phyloP scores from a whole-genome alignment of 2,888 invertebrate genomes.

The Cetonia aurata region DNA sequence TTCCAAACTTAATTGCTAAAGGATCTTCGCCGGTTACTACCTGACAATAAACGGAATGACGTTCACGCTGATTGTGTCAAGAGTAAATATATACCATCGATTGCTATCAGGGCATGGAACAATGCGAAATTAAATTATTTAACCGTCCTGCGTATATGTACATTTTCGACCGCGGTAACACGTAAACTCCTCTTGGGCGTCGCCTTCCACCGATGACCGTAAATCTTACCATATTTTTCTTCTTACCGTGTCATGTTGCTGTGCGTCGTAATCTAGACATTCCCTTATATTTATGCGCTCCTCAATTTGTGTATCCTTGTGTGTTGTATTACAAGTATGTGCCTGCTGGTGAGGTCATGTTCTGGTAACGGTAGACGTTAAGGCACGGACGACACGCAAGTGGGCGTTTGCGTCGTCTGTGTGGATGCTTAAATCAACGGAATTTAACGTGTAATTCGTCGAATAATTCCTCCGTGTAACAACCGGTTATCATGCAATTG shows the following conservation, averaged over 20 bases:
- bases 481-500: constrained; percentile 31
- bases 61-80: constrained; percentile 2
- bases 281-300: constrained; percentile 13
- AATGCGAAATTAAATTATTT: constrained; percentile 38
- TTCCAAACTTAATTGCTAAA: constrained; percentile 19
- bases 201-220: constrained; percentile 12
- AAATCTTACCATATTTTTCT: constrained; percentile 35
- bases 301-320: constrained; percentile 11
- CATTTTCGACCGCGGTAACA: constrained; percentile 25
- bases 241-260: constrained; percentile 16
- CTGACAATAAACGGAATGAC: constrained; percentile 7
- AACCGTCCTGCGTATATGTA: constrained; percentile 24
- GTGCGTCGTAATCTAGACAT: constrained; percentile 28
- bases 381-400: constrained; percentile 32
- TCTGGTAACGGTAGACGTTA: constrained; percentile 7
- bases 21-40: constrained; percentile 17
- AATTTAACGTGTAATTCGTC: constrained; percentile 32
- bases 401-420: constrained; percentile 14
- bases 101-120: constrained; percentile 23
- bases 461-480: constrained; percentile 28
- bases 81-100: constrained; percentile 28
- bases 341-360: constrained; percentile 23
- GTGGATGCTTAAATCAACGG: constrained; percentile 34
- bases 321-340: constrained; percentile 5
- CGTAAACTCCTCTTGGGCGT: constrained; percentile 19